Evolutionary conservation across 1,140 invertebrate genomes (phyloP), one percentile per base, ranked within the genome.

Genomic region (Brachionus manjavacas): DNA sequence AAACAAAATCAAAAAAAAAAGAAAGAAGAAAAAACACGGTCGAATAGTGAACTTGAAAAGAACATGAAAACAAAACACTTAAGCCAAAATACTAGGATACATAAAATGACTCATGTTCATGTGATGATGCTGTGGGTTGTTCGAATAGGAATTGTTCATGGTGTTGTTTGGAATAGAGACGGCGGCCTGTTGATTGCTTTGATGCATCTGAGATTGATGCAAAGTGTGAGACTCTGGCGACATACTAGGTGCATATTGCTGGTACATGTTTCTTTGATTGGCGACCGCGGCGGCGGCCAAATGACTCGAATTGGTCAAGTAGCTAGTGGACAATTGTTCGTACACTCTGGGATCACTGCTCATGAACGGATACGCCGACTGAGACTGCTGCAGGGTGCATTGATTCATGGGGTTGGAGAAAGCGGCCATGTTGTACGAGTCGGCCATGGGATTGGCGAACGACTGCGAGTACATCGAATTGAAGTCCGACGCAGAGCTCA

Each of bases 51-150:
- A 46, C 43, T 3, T 46, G 43, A 60, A 60, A 60, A 60, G 20
- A 60, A 55, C n/a, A n/a, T n/a, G n/a, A n/a, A n/a, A n/a, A n/a
- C n/a, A n/a, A n/a, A 60, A 60, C 16, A 20, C 52, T 35, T 39
- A 81, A 68, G 79, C 79, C 16, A 81, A 39, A 9, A 81, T 81
- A 46, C 79, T 81, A 41, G 79, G 79, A 46, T 81, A 81, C 79
- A 81, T 81, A 68, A 81, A 81, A 28, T 81, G 79, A 64, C 28
- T 68, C 79, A 81, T 81, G 35, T 80, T 80, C 49, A 80, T 64
- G 16, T 81, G 79, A 81, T 81, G 79, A 9, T 60, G 52, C 23
- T 60, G 52, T 43, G 79, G 20, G 41, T 76, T 76, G 20, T 12
- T 25, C 25, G 43, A 28, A 76, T 49, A 46, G 43, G 39, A 49